phyloP scores from a whole-genome alignment of 1,140 invertebrate species.

The Archegozetes longisetosus region DNA sequence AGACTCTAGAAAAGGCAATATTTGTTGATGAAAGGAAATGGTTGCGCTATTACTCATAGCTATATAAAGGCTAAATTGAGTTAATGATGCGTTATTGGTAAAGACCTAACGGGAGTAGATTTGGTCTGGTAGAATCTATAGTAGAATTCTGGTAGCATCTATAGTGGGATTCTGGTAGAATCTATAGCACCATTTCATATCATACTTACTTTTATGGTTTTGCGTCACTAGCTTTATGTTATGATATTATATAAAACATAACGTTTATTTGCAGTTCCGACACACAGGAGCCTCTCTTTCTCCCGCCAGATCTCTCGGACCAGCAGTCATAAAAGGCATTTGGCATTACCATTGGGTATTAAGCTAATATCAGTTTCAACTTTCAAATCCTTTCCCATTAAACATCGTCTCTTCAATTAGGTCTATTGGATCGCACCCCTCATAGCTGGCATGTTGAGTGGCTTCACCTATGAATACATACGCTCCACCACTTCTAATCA shows the following conservation, averaged over 20 bases:
- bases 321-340: conserved; percentile 30
- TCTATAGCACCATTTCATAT: no score
- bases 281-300: conserved; percentile 38
- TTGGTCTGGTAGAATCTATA: background rate
- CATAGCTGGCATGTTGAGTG: conserved; percentile 25
- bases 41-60: background rate
- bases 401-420: conserved; percentile 15
- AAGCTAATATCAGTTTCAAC: background rate
- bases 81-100: background rate
- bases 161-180: no score
- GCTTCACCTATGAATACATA: conserved; percentile 24
- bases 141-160: no score
- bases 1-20: no score
- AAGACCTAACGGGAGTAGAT: background rate
- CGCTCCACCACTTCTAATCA: conserved; percentile 18
- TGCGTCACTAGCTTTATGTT: background rate
- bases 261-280: conserved; percentile 28
- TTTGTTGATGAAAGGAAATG: background rate
- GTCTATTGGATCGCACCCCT: conserved; percentile 31
- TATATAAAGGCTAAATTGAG: background rate
- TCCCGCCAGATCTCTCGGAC: conserved; percentile 35
- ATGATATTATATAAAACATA: background rate
- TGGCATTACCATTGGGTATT: conserved; percentile 36
- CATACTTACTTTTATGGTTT: background rate
- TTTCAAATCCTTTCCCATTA: background rate